A percentile compares a stretch with the other conserved stretches of the same genome.
Evolutionary conservation across 1,140 invertebrate genomes (phyloP).

Genomic region (Manduca sexta): DNA sequence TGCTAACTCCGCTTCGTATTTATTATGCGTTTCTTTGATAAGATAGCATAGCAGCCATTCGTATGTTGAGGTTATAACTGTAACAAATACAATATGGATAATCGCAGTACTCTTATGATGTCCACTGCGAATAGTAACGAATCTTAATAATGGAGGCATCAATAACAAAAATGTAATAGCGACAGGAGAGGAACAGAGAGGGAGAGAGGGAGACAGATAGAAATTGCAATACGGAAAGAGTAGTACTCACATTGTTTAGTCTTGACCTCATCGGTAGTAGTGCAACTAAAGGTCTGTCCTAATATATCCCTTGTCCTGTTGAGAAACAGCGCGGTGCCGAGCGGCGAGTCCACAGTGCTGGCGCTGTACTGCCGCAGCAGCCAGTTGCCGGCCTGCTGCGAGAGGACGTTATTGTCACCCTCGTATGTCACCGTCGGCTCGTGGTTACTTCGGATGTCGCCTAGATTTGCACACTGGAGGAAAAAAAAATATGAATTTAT

Average conservation of each 20-base stretch:
- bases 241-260: conserved; percentile 76
- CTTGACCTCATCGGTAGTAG: conserved; percentile 59
- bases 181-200: no score
- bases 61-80: conserved; percentile 83
- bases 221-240: no score
- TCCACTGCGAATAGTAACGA: no score
- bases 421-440: conserved; percentile 96
- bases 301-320: conserved; percentile 70
- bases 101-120: no score
- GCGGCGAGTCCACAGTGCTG: conserved; percentile 71
- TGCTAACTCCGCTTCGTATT: conserved; percentile 74
- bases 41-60: conserved; percentile 91
- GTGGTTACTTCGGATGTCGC: conserved; percentile 89
- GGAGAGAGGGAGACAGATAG: no score
- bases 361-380: conserved; percentile 80
- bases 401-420: conserved; percentile 96
- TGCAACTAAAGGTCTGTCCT: conserved; percentile 64
- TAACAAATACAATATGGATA: no score
- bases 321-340: conserved; percentile 79
- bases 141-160: no score
- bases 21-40: conserved; percentile 79
- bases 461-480: conserved; percentile 74
- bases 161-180: no score
- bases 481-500: not conserved
- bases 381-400: conserved; percentile 96